phyloP scores from a whole-genome alignment of 35 echinoderm and acorn worm species.

The Apostichopus parvimensis region DNA sequence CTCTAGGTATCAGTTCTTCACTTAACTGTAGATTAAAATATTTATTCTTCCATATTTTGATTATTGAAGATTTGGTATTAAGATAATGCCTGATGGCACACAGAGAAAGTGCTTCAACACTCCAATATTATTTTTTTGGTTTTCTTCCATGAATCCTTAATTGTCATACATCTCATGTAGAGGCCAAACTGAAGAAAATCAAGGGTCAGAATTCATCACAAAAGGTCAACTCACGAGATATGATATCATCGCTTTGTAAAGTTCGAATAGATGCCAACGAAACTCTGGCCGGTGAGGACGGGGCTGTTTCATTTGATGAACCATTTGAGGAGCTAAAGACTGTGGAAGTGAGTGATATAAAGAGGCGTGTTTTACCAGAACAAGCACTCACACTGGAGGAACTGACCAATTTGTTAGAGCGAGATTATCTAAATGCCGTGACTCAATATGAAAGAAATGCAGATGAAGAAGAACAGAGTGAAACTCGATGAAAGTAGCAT shows the following conservation, averaged over 20 bases:
- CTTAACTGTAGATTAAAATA: too few species aligned
- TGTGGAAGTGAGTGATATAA: slow-evolving; percentile 31
- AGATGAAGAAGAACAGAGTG: slow-evolving; percentile 33
- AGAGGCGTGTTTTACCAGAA: slow-evolving; percentile 64
- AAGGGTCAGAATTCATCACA: slow-evolving; percentile 18
- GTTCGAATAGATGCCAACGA: slow-evolving; percentile 21
- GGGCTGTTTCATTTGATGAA: slow-evolving; percentile 3
- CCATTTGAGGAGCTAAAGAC: slow-evolving; percentile 9
- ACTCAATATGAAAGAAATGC: slow-evolving; percentile 32
- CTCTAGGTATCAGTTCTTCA: too few species aligned
- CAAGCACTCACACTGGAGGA: slow-evolving; percentile 67
- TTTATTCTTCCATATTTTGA: too few species aligned
- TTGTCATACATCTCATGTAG: not conserved
- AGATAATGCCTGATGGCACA: too few species aligned
- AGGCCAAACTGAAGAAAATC: slow-evolving; percentile 46
- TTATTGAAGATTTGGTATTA: too few species aligned
- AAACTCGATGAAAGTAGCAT: not conserved
- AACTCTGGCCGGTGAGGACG: slow-evolving; percentile 9
- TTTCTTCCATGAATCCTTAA: too few species aligned
- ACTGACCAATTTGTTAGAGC: slow-evolving; percentile 57
- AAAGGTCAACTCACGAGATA: slow-evolving; percentile 27
- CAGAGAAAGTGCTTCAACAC: too few species aligned
- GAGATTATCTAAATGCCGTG: slow-evolving; percentile 65
- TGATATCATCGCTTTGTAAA: slow-evolving; percentile 26
- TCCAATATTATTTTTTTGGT: too few species aligned